Evolutionary conservation across 1,140 invertebrate species (phyloP), one percentile per base, ranked within the genome.

Genomic region (Hylyphantes graminicola): DNA sequence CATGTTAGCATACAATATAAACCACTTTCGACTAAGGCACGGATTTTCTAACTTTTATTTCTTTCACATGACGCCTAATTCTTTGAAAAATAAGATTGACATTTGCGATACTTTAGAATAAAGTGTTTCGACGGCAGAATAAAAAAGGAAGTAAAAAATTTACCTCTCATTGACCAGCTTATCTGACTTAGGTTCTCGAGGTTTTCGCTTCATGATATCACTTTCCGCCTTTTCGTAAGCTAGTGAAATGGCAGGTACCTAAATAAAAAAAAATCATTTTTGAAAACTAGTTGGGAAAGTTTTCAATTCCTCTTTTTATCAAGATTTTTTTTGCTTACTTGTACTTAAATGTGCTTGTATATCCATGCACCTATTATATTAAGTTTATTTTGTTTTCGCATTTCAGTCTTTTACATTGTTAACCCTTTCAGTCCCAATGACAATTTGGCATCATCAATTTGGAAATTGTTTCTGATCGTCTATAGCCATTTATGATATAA

Each of bases 131-230:
- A 5, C 35, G 1, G 5, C 35, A 35, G 35, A 35, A 35, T 35
- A 35, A 35, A 35, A n/a, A 35, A 35, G 35, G 35, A 35, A 35
- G 35, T 35, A 54, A 17, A 59, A 17, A 35, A 19, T 61, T 10
- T 86, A 87, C 87, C 87, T 86, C 73, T 92, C 90, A 87, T 93
- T 93, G 17, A 93, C 93, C 64, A 93, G 90, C 89, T 93, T 93
- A 87, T 93, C 93, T 64, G 89, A 90, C 78, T 90, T 85, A 12
- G 93, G 92, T 88, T 94, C 91, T 88, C 93, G 90, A 54, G 93
- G 93, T 85, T 90, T 89, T 79, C 93, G 89, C 88, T 94, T 93
- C 93, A 93, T 94, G 88, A 93, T 93, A 88, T 93, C 93, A 83
- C 90, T 91, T 88, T 93, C 93, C 59, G 93, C 93, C 86, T 91